A percentile compares a stretch with the other conserved stretches of the same genome.
Evolutionary conservation across 2,113 vertebrate genomes (phyloP).

Genomic region (Thalassoma bifasciatum): DNA sequence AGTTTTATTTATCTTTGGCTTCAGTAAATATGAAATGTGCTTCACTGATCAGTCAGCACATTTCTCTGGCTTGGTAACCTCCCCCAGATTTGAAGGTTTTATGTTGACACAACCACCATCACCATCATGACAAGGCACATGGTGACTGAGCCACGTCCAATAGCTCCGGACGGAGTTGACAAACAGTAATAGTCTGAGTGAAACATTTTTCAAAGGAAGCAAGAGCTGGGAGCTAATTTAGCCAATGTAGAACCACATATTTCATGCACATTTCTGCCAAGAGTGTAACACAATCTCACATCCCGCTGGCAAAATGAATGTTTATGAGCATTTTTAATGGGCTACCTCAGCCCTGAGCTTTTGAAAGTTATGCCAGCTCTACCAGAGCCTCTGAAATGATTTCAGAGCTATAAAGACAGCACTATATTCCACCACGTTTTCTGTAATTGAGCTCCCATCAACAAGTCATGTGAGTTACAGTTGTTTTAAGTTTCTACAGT

Average conservation of each 20-base stretch:
- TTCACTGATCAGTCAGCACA: slow-evolving; percentile 55
- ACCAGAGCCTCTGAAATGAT: slow-evolving; percentile 77
- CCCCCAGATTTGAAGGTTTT: slow-evolving; percentile 46
- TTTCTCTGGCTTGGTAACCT: slow-evolving; percentile 41
- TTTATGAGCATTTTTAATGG: slow-evolving; percentile 95
- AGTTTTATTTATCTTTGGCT: slow-evolving; percentile 55
- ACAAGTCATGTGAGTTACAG: slow-evolving; percentile 57
- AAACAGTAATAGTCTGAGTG: slow-evolving; percentile 62
- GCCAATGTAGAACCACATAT: slow-evolving; percentile 90
- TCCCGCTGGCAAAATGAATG: slow-evolving; percentile 91
- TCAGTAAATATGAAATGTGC: slow-evolving; percentile 44
- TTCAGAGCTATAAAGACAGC: slow-evolving; percentile 77
- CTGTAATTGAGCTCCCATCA: slow-evolving; percentile 70
- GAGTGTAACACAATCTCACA: slow-evolving; percentile 88
- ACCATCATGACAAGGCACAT: slow-evolving; percentile 57
- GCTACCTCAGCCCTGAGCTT: slow-evolving; percentile 88
- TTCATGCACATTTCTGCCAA: slow-evolving; percentile 89
- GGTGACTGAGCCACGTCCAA: slow-evolving; percentile 43
- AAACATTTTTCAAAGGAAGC: slow-evolving; percentile 73
- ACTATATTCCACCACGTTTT: slow-evolving; percentile 69
- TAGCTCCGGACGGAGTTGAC: slow-evolving; percentile 59
- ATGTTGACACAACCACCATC: slow-evolving; percentile 37
- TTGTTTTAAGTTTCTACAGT: slow-evolving; percentile 34
- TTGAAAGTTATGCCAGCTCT: slow-evolving; percentile 88
- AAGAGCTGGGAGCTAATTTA: slow-evolving; percentile 73